Conservation (phyloP, 2,113 vertebrate species). For the Hassar affinis region DNA sequence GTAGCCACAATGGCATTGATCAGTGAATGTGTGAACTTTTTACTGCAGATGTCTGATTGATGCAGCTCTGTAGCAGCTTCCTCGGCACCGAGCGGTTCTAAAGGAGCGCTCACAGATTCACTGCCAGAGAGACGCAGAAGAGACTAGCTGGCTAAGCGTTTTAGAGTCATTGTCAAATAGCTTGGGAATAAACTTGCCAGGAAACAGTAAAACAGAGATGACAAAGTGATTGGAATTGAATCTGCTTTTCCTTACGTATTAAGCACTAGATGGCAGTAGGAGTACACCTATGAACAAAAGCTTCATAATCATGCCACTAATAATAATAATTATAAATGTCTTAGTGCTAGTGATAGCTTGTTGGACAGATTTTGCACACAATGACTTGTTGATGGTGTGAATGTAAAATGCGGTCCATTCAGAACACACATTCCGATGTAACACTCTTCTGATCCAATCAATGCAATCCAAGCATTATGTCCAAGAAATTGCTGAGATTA, state of each 20-base stretch:
- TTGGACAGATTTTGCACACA: background rate
- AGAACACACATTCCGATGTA: background rate
- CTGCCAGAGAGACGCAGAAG: background rate
- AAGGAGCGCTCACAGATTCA: background rate
- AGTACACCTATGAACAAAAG: too few relatives aligned
- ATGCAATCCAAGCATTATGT: background rate
- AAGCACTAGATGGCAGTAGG: slow-evolving; percentile 18
- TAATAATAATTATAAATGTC: background rate
- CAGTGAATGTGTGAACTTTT: background rate
- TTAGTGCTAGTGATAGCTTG: background rate
- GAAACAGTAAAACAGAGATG: background rate
- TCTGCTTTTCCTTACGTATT: background rate
- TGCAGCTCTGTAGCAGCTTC: background rate
- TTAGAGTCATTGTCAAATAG: background rate
- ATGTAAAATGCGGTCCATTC: background rate
- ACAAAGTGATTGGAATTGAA: background rate
- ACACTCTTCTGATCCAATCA: background rate
- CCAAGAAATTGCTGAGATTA: background rate
- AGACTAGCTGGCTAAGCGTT: background rate
- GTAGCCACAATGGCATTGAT: background rate
- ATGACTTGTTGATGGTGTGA: background rate
- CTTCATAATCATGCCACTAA: background rate
- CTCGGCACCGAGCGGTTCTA: background rate
- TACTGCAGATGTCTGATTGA: background rate
- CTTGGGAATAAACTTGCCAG: slow-evolving; percentile 2